Base-by-base conservation (phyloP, 2,797 vertebrate genomes). In the Eulemur coronatus region DNA sequence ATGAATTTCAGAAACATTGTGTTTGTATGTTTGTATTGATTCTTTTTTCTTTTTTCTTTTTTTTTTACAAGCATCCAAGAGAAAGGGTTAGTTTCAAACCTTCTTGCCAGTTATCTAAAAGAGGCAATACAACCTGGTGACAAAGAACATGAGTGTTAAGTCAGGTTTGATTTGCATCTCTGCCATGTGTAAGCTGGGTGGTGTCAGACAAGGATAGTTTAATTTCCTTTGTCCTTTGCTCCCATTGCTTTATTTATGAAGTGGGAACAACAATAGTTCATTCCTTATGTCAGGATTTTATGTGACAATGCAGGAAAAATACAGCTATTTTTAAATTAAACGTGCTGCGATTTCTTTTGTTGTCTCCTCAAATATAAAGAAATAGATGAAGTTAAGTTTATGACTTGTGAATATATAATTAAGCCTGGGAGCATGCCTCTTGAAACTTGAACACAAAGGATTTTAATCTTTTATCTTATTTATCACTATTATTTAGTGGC, bases 381-480 rank as follows among this genome's bases (percentile, higher is more conserved):
- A 87, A 92, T 57, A 89, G 46, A 78, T 2, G 33, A 55, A 5
- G 92, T 85, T 75, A 96, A 95, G 88, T 94, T 76, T 76, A 73
- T 85, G 24, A 81, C 57, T 89, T 82, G 30, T n/a, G 69, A 79
- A 91, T 82, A 86, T 79, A 75, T 82, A 79, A 82, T 78, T 89
- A 85, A 79, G 75, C 35, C 48, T 84, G 33, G n/a, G 28, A 78
- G 15, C 14, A 38, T 0, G 46, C 0, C 0, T 84, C 52, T 55
- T 84, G 70, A 96, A 95, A 79, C 30, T 95, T 95, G 73, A 20
- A 73, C 59, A 61, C 11, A 82, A 63, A 92, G n/a, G 2, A 43
- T 72, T 95, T 95, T 88, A 3, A 41, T 73, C 72, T 61, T 97
- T 96, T 70, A n/a, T 70, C 79, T 96, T 92, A 65, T 26, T 85